Evolutionary conservation across 2,113 vertebrate genomes (phyloP).

Genomic region (Eulemur macaco): DNA sequence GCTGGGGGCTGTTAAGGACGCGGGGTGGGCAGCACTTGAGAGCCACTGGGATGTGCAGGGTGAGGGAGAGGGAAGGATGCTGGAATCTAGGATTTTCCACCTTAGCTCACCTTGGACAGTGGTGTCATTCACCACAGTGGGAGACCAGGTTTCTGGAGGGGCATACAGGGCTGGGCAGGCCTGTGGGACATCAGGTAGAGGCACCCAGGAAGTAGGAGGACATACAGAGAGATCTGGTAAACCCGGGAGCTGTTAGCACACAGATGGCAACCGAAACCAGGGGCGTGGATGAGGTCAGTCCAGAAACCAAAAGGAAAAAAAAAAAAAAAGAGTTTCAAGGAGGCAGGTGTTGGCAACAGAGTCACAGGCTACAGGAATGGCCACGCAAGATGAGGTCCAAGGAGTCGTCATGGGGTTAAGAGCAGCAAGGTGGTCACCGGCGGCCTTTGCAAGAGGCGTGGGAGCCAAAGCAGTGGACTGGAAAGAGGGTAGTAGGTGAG

Average conservation of each 20-base stretch:
- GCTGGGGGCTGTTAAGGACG: background rate
- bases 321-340: background rate
- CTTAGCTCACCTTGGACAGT: background rate
- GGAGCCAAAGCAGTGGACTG: accelerated
- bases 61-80: background rate
- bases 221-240: background rate
- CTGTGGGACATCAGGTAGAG: background rate
- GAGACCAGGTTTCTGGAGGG: background rate
- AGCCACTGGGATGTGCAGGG: background rate
- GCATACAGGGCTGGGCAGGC: background rate
- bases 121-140: background rate
- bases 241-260: background rate
- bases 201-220: background rate
- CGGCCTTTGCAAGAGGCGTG: background rate
- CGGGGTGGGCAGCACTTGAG: background rate
- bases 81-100: background rate
- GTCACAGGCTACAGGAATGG: background rate
- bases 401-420: background rate
- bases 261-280: slow-evolving; percentile 26
- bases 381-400: background rate
- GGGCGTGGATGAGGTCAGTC: background rate
- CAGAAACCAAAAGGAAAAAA: slow-evolving; percentile 43
- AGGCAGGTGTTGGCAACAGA: background rate
- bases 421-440: background rate
- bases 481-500: background rate